These are phyloP conservation scores for Albula glossodonta DNA, from an alignment of 2,113 vertebrate genomes.

Conservation along the genomic window DNA sequence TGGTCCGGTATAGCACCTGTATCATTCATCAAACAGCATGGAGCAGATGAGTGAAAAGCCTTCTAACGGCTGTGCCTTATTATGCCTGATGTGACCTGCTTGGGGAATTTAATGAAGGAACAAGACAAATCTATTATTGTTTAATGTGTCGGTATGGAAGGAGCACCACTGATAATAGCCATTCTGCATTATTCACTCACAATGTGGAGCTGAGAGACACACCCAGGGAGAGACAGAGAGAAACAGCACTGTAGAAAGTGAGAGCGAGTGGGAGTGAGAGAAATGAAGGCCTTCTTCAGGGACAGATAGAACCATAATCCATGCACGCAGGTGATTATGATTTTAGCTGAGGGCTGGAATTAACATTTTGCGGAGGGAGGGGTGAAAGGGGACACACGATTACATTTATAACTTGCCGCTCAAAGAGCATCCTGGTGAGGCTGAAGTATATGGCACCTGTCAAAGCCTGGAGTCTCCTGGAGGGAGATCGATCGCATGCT, in stretches of 20 bases:
- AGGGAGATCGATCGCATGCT: not conserved
- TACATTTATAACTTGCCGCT: too few relatives aligned
- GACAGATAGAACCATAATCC: not conserved
- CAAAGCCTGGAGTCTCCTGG: too few relatives aligned
- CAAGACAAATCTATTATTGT: conserved; percentile 19
- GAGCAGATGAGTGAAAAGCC: not conserved
- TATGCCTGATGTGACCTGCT: conserved; percentile 16
- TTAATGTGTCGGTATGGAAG: conserved; percentile 19
- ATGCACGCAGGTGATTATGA: not conserved
- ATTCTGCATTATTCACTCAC: not conserved
- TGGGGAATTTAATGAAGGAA: conserved; percentile 21
- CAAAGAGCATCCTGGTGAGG: too few relatives aligned
- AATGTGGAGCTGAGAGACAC: not conserved
- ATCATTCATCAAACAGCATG: conserved; percentile 17
- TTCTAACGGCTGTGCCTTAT: not conserved
- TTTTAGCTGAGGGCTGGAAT: not conserved
- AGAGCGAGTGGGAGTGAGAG: not conserved
- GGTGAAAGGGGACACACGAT: not conserved
- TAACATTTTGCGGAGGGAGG: not conserved
- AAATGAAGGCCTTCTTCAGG: not conserved
- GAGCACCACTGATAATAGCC: not conserved
- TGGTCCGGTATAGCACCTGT: conserved; percentile 16
- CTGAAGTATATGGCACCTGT: too few relatives aligned
- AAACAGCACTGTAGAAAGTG: not conserved
- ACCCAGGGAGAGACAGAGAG: not conserved